Evolutionary conservation across 1,140 invertebrate genomes (phyloP).

Genomic region (Drosophila sulfurigaster): DNA sequence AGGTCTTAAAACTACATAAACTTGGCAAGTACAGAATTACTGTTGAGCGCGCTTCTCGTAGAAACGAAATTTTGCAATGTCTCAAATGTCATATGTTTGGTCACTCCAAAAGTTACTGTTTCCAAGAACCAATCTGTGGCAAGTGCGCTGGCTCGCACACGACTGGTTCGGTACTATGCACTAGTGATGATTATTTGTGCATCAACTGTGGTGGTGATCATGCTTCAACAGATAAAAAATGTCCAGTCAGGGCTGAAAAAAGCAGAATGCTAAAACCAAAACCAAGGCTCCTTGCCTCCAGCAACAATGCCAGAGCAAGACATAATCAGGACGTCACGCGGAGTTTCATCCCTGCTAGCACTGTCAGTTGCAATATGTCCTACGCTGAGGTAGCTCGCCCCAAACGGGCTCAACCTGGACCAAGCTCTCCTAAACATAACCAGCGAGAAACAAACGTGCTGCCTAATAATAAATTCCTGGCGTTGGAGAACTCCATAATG

Average conservation of each 20-base stretch:
- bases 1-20: conserved; percentile 16
- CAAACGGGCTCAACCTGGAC: not conserved
- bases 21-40: conserved; percentile 32
- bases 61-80: conserved; percentile 33
- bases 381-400: not conserved
- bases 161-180: conserved; percentile 15
- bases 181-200: not conserved
- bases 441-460: no score
- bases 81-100: conserved; percentile 38
- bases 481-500: no score
- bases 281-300: not conserved
- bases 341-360: not conserved
- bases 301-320: not conserved
- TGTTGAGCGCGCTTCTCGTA: conserved; percentile 16
- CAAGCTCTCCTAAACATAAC: no score
- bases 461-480: no score
- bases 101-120: conserved; percentile 40
- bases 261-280: not conserved
- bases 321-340: not conserved
- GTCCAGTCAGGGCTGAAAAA: not conserved
- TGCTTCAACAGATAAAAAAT: not conserved
- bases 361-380: not conserved
- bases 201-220: conserved; percentile 13
- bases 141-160: conserved; percentile 25
- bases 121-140: conserved; percentile 27